phyloP scores from a whole-genome alignment of 2,113 vertebrate genomes.

The Scomber japonicus region DNA sequence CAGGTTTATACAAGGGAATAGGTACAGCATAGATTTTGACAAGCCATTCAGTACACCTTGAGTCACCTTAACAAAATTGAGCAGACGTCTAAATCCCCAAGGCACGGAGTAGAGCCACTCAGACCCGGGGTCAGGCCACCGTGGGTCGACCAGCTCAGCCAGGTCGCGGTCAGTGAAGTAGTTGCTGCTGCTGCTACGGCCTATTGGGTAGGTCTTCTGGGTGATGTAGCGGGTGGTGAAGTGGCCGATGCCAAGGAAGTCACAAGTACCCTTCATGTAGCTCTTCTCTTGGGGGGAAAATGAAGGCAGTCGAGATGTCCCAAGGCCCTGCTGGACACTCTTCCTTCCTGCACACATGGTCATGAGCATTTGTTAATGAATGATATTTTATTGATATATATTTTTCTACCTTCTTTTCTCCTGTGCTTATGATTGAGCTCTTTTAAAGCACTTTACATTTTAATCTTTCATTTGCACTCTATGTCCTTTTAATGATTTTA shows the following conservation, averaged over 20 bases:
- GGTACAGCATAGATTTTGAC: background rate
- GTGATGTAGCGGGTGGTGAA: constrained; percentile 93
- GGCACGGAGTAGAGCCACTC: constrained; percentile 92
- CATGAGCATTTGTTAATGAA: background rate
- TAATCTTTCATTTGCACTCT: too few species aligned
- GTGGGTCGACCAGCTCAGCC: constrained; percentile 91
- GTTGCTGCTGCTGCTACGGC: constrained; percentile 79
- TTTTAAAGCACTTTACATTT: too few species aligned
- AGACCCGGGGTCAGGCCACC: constrained; percentile 91
- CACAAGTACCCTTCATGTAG: constrained; percentile 92
- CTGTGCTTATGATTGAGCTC: too few species aligned
- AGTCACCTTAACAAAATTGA: constrained; percentile 94
- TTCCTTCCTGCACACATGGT: constrained; percentile 86
- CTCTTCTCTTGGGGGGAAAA: constrained; percentile 93
- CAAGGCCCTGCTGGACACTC: constrained; percentile 89
- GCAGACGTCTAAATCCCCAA: constrained; percentile 93
- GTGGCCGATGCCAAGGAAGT: constrained; percentile 94
- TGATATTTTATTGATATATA: background rate
- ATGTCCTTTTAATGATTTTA: too few species aligned
- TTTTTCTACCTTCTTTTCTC: too few species aligned
- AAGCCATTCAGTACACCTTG: background rate
- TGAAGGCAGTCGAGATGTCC: constrained; percentile 87
- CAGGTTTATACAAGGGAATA: background rate
- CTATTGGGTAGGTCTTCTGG: constrained; percentile 85
- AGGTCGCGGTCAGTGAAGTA: constrained; percentile 90